Conservation (phyloP, 1,140 invertebrate species). For the Zaprionus ghesquierei region DNA sequence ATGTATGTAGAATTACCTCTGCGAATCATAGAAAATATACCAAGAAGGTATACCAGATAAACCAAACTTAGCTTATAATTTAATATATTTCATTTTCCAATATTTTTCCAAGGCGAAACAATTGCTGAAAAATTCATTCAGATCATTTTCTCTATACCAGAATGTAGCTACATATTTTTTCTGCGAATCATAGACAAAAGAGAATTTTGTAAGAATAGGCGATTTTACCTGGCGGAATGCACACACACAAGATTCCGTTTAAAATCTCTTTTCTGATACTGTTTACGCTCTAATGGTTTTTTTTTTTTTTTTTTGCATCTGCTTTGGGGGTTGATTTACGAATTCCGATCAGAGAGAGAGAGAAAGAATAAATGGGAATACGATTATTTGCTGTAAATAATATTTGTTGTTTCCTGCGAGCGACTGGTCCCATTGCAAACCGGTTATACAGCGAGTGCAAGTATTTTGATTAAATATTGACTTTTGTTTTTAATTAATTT, state of each 20-base stretch:
- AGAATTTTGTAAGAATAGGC: background rate
- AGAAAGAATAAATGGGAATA: no score
- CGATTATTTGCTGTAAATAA: background rate
- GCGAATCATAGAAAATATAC: no score
- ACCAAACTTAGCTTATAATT: no score
- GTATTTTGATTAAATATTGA: background rate
- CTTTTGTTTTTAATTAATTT: background rate
- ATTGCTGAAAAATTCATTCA: background rate
- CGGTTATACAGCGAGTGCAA: constrained; percentile 22
- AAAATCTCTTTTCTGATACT: constrained; percentile 1
- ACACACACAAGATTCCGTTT: constrained; percentile 9
- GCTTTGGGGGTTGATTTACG: constrained; percentile 37
- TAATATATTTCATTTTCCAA: no score
- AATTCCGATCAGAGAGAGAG: constrained; percentile 64
- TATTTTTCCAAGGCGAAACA: no score
- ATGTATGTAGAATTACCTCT: no score
- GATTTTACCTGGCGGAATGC: constrained; percentile 26
- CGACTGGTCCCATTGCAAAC: constrained; percentile 32
- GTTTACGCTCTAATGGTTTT: constrained; percentile 25
- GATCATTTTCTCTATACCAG: background rate
- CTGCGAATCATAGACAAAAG: constrained; percentile 12
- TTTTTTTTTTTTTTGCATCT: constrained; percentile 2
- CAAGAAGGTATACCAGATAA: no score
- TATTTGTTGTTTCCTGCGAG: background rate
- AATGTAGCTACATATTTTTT: background rate